phyloP scores from a whole-genome alignment of 2,888 invertebrate species.

The Dasysyrphus tricinctus region DNA sequence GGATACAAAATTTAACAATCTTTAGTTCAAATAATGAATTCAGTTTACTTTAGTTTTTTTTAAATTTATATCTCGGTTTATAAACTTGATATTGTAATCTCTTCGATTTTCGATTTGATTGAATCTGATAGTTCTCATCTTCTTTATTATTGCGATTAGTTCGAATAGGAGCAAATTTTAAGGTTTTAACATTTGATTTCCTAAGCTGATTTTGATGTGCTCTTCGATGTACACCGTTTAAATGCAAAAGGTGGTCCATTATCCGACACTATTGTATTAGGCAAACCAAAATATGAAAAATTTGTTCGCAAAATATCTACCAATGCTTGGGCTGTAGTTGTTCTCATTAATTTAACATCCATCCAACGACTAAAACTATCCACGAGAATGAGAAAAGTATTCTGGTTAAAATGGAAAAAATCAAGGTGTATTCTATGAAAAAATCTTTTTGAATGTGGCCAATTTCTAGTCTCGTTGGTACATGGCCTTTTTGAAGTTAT shows the following conservation, averaged over 20 bases:
- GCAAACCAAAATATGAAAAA: constrained; percentile 7
- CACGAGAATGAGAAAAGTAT: constrained; percentile 12
- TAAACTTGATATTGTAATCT: neutral
- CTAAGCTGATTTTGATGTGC: neutral
- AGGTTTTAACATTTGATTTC: neutral
- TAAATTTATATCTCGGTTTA: constrained; percentile 1
- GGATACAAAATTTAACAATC: too few species aligned
- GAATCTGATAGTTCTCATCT: neutral
- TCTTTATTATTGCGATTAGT: neutral
- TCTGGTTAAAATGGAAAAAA: constrained; percentile 13
- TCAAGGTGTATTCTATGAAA: neutral
- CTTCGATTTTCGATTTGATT: neutral
- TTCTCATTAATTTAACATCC: constrained; percentile 17
- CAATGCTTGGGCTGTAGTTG: neutral
- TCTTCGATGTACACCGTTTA: neutral
- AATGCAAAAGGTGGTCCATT: constrained; percentile 12
- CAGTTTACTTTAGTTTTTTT: neutral
- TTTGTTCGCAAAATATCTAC: constrained; percentile 14
- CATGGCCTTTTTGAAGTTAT: neutral
- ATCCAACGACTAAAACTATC: constrained; percentile 12
- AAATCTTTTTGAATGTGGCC: constrained; percentile 10
- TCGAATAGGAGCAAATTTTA: neutral
- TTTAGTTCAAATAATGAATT: neutral
- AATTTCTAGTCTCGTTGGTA: neutral
- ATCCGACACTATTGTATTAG: constrained; percentile 7